Evolutionary conservation across 1,140 invertebrate genomes (phyloP), one percentile per base, ranked within the genome.

Genomic region (Anthonomus grandis): DNA sequence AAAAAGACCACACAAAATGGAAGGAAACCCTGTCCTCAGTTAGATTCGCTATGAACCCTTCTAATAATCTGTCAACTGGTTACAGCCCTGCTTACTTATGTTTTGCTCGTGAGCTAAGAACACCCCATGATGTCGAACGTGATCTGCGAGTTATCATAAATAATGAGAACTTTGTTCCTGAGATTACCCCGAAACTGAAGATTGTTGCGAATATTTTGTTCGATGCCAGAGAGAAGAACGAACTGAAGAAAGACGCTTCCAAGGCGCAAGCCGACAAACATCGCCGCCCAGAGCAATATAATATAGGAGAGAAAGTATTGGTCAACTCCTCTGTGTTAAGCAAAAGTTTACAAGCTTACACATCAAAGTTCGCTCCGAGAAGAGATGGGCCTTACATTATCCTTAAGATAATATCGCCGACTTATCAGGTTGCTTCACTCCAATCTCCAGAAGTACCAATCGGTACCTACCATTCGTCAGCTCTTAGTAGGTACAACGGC

Each of bases 21-120:
- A 44, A 70, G 0, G 71, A 67, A 21, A 76, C 75, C 13, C 18
- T 58, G 6, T 13, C 67, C 2, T 63, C 70, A 15, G 62, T 77
- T 3, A 57, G 67, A 0, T 77, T 75, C 42, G 75, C 75, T 0
- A 68, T 74, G 54, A 77, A 78, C 45, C 74, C 75, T 0, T 70
- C 69, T 53, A 66, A 8, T n/a, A 24, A 23, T 27, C 9, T 38
- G 4, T 19, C 47, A 12, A 59, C 57, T 13, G 57, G 51, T 17
- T 46, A 31, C 23, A 55, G 31, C 44, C 23, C 57, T 4, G 59
- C 59, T 10, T 61, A 46, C 21, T 25, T 61, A 31, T 57, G 13
- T 5, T 58, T 61, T 34, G 59, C 39, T 10, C 38, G 54, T 25
- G 59, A 57, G 31, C 38, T 57, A 23, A 25, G 59, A n/a, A 61